phyloP scores from a whole-genome alignment of 2,888 invertebrate genomes.

The Netelia melanura region DNA sequence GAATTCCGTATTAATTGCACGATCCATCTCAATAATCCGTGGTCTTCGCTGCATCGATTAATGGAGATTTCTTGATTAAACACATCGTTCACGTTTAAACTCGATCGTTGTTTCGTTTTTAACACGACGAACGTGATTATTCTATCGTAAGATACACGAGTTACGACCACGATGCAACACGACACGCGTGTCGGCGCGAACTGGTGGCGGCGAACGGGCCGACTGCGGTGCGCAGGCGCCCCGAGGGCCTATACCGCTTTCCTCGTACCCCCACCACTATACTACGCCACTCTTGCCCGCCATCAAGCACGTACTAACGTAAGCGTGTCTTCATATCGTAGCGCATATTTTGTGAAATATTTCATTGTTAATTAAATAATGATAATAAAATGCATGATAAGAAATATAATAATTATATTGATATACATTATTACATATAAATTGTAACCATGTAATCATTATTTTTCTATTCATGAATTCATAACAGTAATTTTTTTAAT shows the following conservation, averaged over 20 bases:
- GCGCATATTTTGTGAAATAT: too few relatives aligned
- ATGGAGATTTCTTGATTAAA: background rate
- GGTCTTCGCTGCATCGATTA: slow-evolving; percentile 27
- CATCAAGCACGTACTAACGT: too few relatives aligned
- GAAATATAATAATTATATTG: too few relatives aligned
- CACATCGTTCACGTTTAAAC: slow-evolving; percentile 21
- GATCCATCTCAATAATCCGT: slow-evolving; percentile 44
- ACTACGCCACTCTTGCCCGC: too few relatives aligned
- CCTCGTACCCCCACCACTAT: slow-evolving; percentile 1
- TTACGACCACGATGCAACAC: slow-evolving; percentile 51
- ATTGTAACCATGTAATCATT: too few relatives aligned
- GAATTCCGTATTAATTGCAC: slow-evolving; percentile 61
- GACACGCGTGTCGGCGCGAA: slow-evolving; percentile 76
- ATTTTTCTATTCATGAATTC: too few relatives aligned
- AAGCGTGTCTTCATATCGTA: too few relatives aligned
- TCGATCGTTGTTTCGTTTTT: slow-evolving; percentile 5
- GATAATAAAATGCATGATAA: too few relatives aligned
- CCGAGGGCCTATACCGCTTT: slow-evolving; percentile 59
- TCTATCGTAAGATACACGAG: slow-evolving; percentile 16
- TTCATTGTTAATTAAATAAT: too few relatives aligned
- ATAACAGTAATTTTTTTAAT: too few relatives aligned
- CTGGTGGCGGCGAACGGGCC: slow-evolving; percentile 73
- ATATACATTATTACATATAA: too few relatives aligned
- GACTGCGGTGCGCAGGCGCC: slow-evolving; percentile 55
- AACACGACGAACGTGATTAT: slow-evolving; percentile 46